Base-by-base conservation (phyloP, 2,888 invertebrate genomes). In the Stictocephala bisonia region DNA sequence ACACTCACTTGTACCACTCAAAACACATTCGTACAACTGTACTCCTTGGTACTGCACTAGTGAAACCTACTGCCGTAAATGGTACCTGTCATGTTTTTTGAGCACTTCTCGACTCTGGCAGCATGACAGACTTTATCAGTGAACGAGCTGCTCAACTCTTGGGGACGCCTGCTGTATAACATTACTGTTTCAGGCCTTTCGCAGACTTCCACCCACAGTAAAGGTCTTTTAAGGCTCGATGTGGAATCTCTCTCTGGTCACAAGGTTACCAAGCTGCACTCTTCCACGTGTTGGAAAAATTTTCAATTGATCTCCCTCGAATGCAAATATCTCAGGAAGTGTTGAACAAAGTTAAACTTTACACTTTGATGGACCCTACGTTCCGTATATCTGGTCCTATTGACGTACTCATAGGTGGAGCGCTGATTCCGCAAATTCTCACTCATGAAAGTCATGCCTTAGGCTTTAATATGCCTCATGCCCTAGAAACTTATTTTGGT, bases 101-200 rank as follows among this genome's bases (percentile, higher is more conserved):
- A 22, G 60, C 18, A 2, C 18, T 18, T 2, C 22, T 60, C 1
- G 40, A 60, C 22, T 60, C 60, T 4, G 40, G 60, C 4, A 60
- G 60, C 22, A 60, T 60, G 60, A 22, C 20, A 2, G 40, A 60
- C 18, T 60, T 60, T 40, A 40, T 60, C 6, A n/a, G 22, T 22
- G 40, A 35, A 22, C 20, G 40, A 2, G 60, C 60, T 1, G 60
- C 60, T 22, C 60, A 60, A 22, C 27, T 60, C 1, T 22, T 60
- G 13, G 29, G 29, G 1, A 22, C 13, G 60, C 2, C 9, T n/a
- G 18, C 2, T 1, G 2, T 35, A 31, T 20, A 18, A 20, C 11
- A 31, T 18, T 24, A 3, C 31, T 22, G 40, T 60, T 3, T 35
- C 22, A 9, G 56, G 56, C 1, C n/a, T 56, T 7, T 4, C 56